Conservation (phyloP, 2,888 invertebrate species). For the Patella depressa region DNA sequence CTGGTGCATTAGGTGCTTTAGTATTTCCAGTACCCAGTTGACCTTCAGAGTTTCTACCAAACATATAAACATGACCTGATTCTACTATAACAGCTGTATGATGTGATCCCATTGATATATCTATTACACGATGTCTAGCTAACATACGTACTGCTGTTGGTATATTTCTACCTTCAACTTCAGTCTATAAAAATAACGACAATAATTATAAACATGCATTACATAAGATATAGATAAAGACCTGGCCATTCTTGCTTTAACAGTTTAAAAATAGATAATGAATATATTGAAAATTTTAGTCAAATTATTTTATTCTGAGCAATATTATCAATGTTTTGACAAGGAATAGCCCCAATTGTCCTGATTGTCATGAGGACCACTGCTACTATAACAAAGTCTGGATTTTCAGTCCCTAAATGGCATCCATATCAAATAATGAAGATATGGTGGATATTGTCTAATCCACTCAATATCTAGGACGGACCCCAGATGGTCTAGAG, state of each 20-base stretch:
- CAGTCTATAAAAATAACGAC: constrained; percentile 55
- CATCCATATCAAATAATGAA: neutral
- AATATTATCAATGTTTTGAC: too few species aligned
- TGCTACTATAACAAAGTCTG: too few species aligned
- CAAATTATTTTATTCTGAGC: too few species aligned
- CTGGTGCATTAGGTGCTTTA: constrained; percentile 68
- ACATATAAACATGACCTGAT: constrained; percentile 77
- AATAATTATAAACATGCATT: neutral
- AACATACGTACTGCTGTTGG: constrained; percentile 74
- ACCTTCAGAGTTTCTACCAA: constrained; percentile 78
- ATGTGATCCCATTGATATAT: constrained; percentile 76
- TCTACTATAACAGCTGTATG: constrained; percentile 79
- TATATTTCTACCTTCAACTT: constrained; percentile 71
- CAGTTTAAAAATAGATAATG: too few species aligned
- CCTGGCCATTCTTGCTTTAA: too few species aligned
- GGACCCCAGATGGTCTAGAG: too few species aligned
- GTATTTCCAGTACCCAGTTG: constrained; percentile 76
- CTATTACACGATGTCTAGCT: constrained; percentile 74
- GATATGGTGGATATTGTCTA: neutral
- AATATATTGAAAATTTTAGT: too few species aligned
- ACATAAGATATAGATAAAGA: too few species aligned
- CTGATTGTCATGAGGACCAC: too few species aligned
- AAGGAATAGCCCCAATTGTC: too few species aligned
- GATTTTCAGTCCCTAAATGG: neutral
- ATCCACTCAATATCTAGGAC: too few species aligned